Conservation (phyloP, 2,113 vertebrate species). For the Lepidothrix coronata region DNA sequence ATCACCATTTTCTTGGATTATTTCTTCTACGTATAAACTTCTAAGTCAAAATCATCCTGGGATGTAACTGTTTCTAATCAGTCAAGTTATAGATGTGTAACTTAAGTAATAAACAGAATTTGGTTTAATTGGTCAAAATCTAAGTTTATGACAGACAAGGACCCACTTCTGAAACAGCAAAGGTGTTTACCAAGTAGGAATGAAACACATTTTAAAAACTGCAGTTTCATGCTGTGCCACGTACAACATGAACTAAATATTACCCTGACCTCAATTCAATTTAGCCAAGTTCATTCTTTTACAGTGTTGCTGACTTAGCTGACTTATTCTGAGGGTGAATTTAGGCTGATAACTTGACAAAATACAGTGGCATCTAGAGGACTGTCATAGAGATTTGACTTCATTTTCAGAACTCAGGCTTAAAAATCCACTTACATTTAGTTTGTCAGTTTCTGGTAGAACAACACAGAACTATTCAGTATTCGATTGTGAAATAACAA, state of each 20-base stretch:
- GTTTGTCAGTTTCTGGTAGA: neutral
- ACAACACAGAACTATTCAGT: neutral
- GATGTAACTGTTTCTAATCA: neutral
- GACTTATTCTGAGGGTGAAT: neutral
- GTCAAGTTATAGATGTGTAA: accelerated
- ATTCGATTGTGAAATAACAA: neutral
- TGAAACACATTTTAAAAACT: neutral
- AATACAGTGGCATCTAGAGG: neutral
- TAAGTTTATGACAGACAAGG: neutral
- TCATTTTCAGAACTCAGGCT: neutral
- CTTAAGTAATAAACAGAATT: neutral
- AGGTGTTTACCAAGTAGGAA: neutral
- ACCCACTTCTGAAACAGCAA: neutral
- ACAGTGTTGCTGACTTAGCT: neutral
- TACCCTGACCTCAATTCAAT: neutral
- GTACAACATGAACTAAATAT: neutral
- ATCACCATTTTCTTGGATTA: neutral
- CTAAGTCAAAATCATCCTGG: neutral
- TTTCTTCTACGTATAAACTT: neutral
- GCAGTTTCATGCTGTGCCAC: neutral
- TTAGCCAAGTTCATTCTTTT: neutral
- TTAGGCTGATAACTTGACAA: neutral
- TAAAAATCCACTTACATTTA: neutral
- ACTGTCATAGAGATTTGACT: neutral
- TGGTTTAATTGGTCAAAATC: neutral